phyloP scores from a whole-genome alignment of 2,888 invertebrate genomes.

The Nipponacmea schrenckii region DNA sequence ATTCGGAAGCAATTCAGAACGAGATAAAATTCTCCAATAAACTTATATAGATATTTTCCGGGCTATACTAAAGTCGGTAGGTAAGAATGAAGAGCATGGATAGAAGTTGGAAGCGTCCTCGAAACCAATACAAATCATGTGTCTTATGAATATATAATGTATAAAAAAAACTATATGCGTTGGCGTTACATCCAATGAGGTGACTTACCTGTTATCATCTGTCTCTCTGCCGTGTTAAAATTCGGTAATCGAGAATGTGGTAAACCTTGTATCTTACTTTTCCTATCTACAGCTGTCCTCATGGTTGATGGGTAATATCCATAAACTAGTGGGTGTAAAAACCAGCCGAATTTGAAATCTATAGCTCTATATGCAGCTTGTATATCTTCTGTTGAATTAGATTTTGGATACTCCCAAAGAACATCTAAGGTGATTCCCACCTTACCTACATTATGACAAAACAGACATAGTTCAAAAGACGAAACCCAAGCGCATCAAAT shows the following conservation, averaged over 20 bases:
- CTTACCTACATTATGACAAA: constrained; percentile 32
- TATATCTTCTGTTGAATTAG: constrained; percentile 30
- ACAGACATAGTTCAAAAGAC: too few species aligned
- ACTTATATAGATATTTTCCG: too few species aligned
- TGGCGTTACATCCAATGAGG: too few species aligned
- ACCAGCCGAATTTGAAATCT: constrained; percentile 58
- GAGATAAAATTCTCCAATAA: too few species aligned
- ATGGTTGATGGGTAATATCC: constrained; percentile 70
- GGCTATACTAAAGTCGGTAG: too few species aligned
- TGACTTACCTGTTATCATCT: constrained; percentile 38
- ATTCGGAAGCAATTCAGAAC: too few species aligned
- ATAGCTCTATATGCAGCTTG: constrained; percentile 38
- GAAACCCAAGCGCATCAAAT: too few species aligned
- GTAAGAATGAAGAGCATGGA: too few species aligned
- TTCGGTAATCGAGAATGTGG: constrained; percentile 34
- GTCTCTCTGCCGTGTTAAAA: constrained; percentile 36
- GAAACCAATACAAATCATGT: too few species aligned
- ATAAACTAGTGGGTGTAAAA: constrained; percentile 57
- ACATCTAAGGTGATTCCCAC: constrained; percentile 49
- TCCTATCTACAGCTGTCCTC: constrained; percentile 36
- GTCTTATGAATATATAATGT: too few species aligned
- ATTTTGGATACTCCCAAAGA: constrained; percentile 38
- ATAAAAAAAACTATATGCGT: too few species aligned
- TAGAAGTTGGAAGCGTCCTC: too few species aligned
- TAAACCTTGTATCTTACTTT: constrained; percentile 20